Conservation (phyloP, 2,113 vertebrate species). For the Potamarius usumacintae region DNA sequence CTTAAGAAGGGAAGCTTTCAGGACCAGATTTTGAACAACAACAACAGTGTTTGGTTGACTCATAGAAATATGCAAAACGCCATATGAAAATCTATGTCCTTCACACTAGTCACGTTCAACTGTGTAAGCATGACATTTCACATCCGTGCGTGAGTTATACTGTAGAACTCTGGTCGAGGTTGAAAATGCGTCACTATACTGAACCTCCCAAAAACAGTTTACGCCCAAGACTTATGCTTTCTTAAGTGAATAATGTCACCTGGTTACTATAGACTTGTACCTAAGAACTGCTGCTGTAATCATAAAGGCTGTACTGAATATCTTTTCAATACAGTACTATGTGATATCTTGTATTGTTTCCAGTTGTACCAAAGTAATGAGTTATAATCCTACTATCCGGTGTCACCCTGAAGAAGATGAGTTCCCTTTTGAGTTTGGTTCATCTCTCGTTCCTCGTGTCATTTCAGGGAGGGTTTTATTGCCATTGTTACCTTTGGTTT, state of each 20-base stretch:
- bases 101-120: background rate
- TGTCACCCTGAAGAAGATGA: background rate
- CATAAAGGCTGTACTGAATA: background rate
- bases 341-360: background rate
- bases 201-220: background rate
- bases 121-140: slow-evolving; percentile 6
- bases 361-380: background rate
- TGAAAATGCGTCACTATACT: background rate
- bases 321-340: background rate
- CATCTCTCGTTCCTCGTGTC: background rate
- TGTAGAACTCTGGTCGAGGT: background rate
- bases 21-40: background rate
- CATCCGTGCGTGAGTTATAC: too few species aligned
- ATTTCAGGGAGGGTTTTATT: background rate
- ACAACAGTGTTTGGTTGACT: background rate
- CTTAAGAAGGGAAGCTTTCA: background rate
- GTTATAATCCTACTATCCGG: background rate
- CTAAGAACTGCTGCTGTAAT: background rate
- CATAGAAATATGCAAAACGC: background rate
- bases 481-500: background rate
- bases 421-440: background rate
- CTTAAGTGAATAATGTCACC: background rate
- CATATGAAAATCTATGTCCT: background rate
- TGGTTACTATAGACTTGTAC: background rate
- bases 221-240: background rate